These are phyloP conservation scores for Triplophysa dalaica DNA, from an alignment of 2,113 vertebrate genomes.

Conservation along the genomic window DNA sequence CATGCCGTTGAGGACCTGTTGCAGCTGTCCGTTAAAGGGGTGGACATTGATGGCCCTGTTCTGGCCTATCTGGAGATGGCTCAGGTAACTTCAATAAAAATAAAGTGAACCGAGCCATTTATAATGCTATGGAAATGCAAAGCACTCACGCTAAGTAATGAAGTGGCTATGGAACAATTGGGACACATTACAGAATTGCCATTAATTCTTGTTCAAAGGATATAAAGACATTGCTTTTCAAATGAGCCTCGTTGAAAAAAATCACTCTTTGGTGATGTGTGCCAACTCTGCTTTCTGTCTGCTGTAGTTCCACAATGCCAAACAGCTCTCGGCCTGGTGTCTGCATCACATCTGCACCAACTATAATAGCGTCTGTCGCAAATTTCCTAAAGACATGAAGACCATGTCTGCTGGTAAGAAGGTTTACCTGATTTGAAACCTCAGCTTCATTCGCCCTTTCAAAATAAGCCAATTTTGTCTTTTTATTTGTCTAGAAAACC, in stretches of 20 bases:
- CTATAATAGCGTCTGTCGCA: slow-evolving; percentile 88
- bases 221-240: slow-evolving; percentile 42
- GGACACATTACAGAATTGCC: slow-evolving; percentile 42
- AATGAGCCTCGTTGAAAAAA: slow-evolving; percentile 43
- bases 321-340: slow-evolving; percentile 85
- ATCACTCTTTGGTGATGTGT: slow-evolving; percentile 37
- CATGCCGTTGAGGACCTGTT: slow-evolving; percentile 85
- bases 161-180: slow-evolving; percentile 34
- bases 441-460: background rate
- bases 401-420: slow-evolving; percentile 82
- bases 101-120: slow-evolving; percentile 8
- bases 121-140: background rate
- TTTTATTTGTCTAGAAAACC: slow-evolving; percentile 73
- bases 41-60: slow-evolving; percentile 85
- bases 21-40: slow-evolving; percentile 74
- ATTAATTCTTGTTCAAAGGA: slow-evolving; percentile 52
- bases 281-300: slow-evolving; percentile 35
- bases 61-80: slow-evolving; percentile 86
- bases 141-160: slow-evolving; percentile 10
- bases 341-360: slow-evolving; percentile 91
- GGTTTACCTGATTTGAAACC: background rate
- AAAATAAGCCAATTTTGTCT: background rate
- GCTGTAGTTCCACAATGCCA: slow-evolving; percentile 84
- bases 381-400: slow-evolving; percentile 90
- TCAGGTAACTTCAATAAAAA: slow-evolving; percentile 72